Evolutionary conservation across 2,113 vertebrate species (phyloP), one percentile per base, ranked within the genome.

Genomic region (Lepisosteus oculatus): DNA sequence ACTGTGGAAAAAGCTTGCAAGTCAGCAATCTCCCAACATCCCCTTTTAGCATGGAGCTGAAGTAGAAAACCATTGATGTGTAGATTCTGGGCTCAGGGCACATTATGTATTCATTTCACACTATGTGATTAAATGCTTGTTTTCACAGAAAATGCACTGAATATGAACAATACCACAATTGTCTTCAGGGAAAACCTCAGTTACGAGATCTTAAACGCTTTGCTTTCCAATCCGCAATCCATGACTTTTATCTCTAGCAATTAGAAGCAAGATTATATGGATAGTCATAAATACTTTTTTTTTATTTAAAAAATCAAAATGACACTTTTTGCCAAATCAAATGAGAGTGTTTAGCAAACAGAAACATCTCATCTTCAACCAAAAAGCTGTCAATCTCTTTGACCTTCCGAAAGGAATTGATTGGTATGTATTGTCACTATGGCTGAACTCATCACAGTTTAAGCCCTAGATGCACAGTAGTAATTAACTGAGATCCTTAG

Each of bases 401-500:
- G 82, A 72, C 79, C 59, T 70, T 79, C 42, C 2, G 29, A 74
- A 71, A 71, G 64, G 61, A 72, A 79, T 55, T 47, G 74, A 76
- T 77, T 76, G 62, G 51, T 83, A 80, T 79, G 8, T 74, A 78
- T 82, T 81, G 74, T 74, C 79, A 76, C 76, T 68, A 79, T 59
- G 80, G 65, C 82, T 43, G 67, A 76, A 75, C 78, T 47, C 70
- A 84, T 83, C 76, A 71, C 72, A 83, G 70, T 84, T 78, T 76
- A 86, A 86, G 77, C 64, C 78, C 77, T 66, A 80, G 76, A 69
- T 79, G 74, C 68, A 76, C 54, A 55, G 15, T 43, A 62, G 72
- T 83, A 87, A 89, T 89, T 86, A 81, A 74, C 73, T 66, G 79
- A 69, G 67, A 86, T 88, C 86, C 78, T 77, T 82, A 73, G 76